phyloP scores from a whole-genome alignment of 2,888 invertebrate genomes.

The Axea sp. region DNA sequence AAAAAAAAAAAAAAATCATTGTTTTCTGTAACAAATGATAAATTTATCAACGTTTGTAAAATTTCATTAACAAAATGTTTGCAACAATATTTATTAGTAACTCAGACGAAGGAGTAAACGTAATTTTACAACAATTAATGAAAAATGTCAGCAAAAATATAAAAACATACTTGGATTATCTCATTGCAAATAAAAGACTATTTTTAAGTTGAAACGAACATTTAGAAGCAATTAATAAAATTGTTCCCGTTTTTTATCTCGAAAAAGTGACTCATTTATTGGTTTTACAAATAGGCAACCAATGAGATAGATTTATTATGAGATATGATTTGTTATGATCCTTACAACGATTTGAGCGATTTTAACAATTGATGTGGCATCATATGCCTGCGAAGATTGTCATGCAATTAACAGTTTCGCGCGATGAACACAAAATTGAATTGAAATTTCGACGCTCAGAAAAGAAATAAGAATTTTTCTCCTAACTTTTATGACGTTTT shows the following conservation, averaged over 20 bases:
- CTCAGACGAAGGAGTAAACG: too few species aligned
- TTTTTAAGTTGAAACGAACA: too few species aligned
- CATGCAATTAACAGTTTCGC: constrained; percentile 39
- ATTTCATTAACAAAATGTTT: too few species aligned
- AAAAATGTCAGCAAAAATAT: background rate
- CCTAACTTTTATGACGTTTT: background rate
- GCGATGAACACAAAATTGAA: constrained; percentile 35
- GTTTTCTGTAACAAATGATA: too few species aligned
- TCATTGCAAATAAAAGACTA: constrained; percentile 9
- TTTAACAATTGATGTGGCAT: constrained; percentile 51
- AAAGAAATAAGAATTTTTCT: constrained; percentile 2
- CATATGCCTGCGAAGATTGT: constrained; percentile 49
- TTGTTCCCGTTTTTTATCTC: too few species aligned
- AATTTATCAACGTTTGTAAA: too few species aligned
- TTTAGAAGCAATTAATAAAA: background rate
- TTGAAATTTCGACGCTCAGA: constrained; percentile 25
- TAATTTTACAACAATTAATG: too few species aligned
- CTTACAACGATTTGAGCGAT: constrained; percentile 57
- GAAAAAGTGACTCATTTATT: background rate
- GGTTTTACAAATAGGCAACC: constrained; percentile 36
- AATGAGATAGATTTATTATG: constrained; percentile 35
- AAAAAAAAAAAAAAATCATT: too few species aligned
- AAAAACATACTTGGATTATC: constrained; percentile 1
- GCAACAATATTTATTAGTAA: too few species aligned
- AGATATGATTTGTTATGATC: constrained; percentile 50